Evolutionary conservation across 1,140 invertebrate species (phyloP), one percentile per base, ranked within the genome.

Genomic region (Hylyphantes graminicola): DNA sequence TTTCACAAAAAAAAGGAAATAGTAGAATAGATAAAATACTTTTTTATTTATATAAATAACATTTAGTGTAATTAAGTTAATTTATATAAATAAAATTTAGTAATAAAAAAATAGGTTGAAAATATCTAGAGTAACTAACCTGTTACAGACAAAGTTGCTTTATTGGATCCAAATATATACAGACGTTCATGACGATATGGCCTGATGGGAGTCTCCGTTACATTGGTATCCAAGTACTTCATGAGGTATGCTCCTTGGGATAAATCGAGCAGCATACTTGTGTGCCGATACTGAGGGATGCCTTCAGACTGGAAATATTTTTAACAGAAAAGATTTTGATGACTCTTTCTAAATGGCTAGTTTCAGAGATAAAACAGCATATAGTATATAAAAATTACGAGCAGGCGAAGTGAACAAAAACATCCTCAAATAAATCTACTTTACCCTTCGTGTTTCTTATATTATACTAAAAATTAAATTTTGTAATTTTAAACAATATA

Each of bases 101-200:
- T 2, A 35, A 35, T 35, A 35, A 35, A 35, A 35, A 35, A 35
- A 35, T 50, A 59, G 7, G 11, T 21, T 54, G 51, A 17, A 75
- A 50, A 61, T 7, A 63, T 12, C 0, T 35, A 55, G n/a, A 48
- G 35, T 11, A 35, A 87, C 88, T 87, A 87, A 91, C 90, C 97
- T 12, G 98, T 95, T 0, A 98, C 90, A 2, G 94, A 95, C n/a
- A 98, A 92, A 11, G 92, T 92, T 10, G 96, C 96, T 86, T 92
- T 93, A 88, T 97, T 97, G 0, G 97, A 98, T 0, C 96, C 96
- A 88, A 94, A 97, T n/a, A 99, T 94, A 89, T 97, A 99, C 89
- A 96, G 96, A 86, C 96, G 93, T 87, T 95, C 93, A 86, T 94
- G 93, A 84, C 96, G 93, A 87, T 97, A 97, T 0, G 96, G 95